A percentile compares a stretch with the other conserved stretches of the same genome.
Evolutionary conservation across 2,888 invertebrate genomes (phyloP).

Genomic region (Andricus curvator): DNA sequence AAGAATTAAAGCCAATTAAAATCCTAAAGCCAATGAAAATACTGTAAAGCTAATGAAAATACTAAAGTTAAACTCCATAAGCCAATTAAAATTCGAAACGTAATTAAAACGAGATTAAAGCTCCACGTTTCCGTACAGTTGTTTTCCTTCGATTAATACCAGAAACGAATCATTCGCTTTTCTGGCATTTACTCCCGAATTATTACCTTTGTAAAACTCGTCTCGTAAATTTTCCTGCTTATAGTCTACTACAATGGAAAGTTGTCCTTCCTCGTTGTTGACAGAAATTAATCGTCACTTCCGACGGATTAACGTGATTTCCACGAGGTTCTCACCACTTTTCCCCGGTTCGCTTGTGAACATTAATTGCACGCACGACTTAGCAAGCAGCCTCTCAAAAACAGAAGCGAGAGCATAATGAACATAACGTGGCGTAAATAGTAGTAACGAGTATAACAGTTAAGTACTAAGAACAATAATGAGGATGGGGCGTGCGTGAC

Average conservation of each 20-base stretch:
- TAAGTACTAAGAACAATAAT: conserved; percentile 64
- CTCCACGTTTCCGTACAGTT: neutral
- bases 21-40: neutral
- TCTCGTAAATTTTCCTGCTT: neutral
- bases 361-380: conserved; percentile 60
- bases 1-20: neutral
- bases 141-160: neutral
- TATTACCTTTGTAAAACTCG: neutral
- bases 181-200: neutral
- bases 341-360: conserved; percentile 42
- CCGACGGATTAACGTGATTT: conserved; percentile 49
- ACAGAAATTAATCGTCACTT: conserved; percentile 46
- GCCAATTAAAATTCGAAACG: neutral
- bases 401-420: conserved; percentile 49
- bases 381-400: conserved; percentile 43
- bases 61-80: neutral
- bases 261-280: neutral
- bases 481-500: conserved; percentile 39
- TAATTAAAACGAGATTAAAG: neutral
- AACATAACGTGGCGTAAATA: conserved; percentile 59
- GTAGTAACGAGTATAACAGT: conserved; percentile 56
- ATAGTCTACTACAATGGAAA: neutral
- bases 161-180: neutral
- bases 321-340: conserved; percentile 10
- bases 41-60: neutral